Base-by-base conservation (phyloP, 2,888 invertebrate species). In the Dicyrtomina minuta region DNA sequence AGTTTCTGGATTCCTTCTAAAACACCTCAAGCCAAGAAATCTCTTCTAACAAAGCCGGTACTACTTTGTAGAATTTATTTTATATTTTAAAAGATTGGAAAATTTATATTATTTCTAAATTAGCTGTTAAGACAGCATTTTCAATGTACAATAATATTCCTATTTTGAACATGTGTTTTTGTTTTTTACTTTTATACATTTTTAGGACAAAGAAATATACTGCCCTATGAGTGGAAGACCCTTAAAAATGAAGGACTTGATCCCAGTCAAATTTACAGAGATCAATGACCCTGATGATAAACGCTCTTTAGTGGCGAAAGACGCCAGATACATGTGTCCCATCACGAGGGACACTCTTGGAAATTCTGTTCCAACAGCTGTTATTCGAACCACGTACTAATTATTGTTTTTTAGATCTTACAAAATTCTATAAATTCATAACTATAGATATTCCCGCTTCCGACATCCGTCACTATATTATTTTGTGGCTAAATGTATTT, bases 1-100 rank as follows among this genome's bases (percentile, higher is more conserved):
- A 95, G 95, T 83, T 98, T 96, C 82, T 98, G 98, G 98, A 87
- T 98, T 68, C 98, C 99, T 0, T 91, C 92, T 0, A 89, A 96
- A 81, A 90, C 96, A 12, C 96, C 96, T 0, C 88, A 91, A 80
- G 92, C 94, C 0, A 90, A 90, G 75, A 83, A 86, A 72, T 84
- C 87, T 0, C 89, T 88, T 79, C 79, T 91, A 0, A 83, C 87
- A 69, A 93, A 93, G 81, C 93, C 93, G n/a, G 89, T 88, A 81
- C n/a, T n/a, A n/a, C n/a, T n/a, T n/a, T n/a, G n/a, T n/a, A n/a
- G 82, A 83, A 81, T n/a, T n/a, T n/a, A n/a, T n/a, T n/a, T n/a
- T n/a, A 15, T 55, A 26, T 2, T 51, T 44, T 20, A 70, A 27
- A n/a, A 55, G n/a, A n/a, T n/a, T n/a, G n/a, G n/a, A n/a, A n/a